Percentiles rank a stretch among this genome's conserved stretches.
Evolutionary conservation across 2,797 vertebrate genomes (phyloP).

Genomic region (Rhabdophis nuchalis): DNA sequence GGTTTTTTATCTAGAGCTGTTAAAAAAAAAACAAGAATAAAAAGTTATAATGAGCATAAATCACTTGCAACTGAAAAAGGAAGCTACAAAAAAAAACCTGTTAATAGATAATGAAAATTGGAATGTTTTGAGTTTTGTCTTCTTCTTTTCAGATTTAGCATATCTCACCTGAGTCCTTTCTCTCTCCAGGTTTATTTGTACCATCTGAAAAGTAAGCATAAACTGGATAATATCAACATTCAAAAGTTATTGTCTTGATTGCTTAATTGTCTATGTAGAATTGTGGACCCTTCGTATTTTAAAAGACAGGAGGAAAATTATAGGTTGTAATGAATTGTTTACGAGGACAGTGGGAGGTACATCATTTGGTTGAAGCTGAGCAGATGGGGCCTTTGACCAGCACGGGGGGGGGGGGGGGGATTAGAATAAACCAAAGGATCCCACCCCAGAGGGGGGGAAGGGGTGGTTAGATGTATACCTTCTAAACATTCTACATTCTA

Average conservation of each 20-base stretch:
- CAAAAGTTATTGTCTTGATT: slow-evolving; percentile 5
- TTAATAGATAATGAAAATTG: slow-evolving; percentile 33
- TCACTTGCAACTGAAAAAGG: slow-evolving; percentile 34
- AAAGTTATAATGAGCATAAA: slow-evolving; percentile 4
- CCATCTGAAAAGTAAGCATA: slow-evolving; percentile 90
- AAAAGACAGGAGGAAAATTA: slow-evolving; percentile 4
- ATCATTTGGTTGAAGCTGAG: neutral
- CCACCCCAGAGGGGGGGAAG: too few relatives aligned
- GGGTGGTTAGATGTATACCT: too few relatives aligned
- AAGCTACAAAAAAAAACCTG: slow-evolving; percentile 18
- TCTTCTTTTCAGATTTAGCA: slow-evolving; percentile 23
- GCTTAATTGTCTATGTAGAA: slow-evolving; percentile 16
- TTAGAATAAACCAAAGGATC: too few relatives aligned
- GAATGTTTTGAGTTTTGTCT: slow-evolving; percentile 1
- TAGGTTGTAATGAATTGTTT: slow-evolving; percentile 22
- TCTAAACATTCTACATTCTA: too few relatives aligned
- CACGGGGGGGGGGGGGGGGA: neutral
- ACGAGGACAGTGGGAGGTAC: neutral
- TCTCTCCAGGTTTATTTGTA: slow-evolving; percentile 84
- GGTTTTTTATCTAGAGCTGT: neutral
- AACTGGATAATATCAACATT: slow-evolving; percentile 54
- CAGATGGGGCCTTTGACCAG: neutral
- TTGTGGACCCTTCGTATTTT: slow-evolving; percentile 13
- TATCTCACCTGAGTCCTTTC: slow-evolving; percentile 97
- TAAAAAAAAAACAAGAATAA: neutral